Base-by-base conservation (phyloP, 2,113 vertebrate genomes). In the Tupaia chinensis region DNA sequence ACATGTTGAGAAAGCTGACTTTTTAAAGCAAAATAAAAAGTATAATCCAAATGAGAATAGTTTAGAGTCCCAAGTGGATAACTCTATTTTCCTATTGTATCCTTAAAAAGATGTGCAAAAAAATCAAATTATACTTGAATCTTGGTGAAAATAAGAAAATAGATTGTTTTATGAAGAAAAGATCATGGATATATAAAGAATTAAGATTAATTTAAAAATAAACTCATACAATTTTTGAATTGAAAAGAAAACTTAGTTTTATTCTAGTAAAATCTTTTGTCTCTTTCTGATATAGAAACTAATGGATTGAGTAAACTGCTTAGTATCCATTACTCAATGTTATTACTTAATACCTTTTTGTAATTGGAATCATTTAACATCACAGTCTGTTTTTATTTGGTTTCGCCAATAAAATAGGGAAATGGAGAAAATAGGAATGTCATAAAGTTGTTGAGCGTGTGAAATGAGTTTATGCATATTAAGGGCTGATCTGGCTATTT, bases 21-120 rank as follows among this genome's bases (percentile, higher is more conserved):
- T 94, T 95, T 74, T 61, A 73, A 95, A 74, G 61, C 23, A 93
- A 95, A 93, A 93, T 91, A 54, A 95, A 78, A 83, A 54, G 19
- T 91, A 69, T 54, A 89, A 34, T 68, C 74, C 65, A 93, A 89
- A 44, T 84, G 76, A 83, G 74, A 96, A 61, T 93, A 86, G 95
- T 91, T 4, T 14, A 69, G n/a, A 91, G 4, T 17, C 73, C 80
- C 70, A 66, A 66, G 9, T 4, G 68, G 56, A 92, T 93, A n/a
- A 22, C 4, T 89, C 4, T 86, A 17, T 68, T 82, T 81, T 66
- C 44, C 32, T 12, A 77, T 0, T 76, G 79, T 1, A 65, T 63
- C 54, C 23, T 92, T 61, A 82, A 66, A 69, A 22, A 60, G 32
- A 69, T 4, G 76, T 65, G 22, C 91, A 91, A 94, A 76, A 90